Percentiles rank a stretch among this genome's conserved stretches.
Conservation (phyloP, 2,888 invertebrate species). For the Apamea epomidion region DNA sequence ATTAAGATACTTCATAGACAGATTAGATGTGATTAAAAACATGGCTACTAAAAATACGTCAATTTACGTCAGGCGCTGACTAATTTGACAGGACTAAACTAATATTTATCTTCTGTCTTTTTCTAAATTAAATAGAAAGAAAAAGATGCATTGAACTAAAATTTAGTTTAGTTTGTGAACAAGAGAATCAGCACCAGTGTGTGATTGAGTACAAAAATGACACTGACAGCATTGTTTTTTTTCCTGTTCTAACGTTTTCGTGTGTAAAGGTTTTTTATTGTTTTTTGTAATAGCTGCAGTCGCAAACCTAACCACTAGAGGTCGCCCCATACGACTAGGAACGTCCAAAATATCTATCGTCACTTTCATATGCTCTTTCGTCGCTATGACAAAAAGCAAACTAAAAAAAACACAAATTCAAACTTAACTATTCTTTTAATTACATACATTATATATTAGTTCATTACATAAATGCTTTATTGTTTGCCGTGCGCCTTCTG, state of each 20-base stretch:
- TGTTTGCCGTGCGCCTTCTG: slow-evolving; percentile 92
- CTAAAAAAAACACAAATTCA: slow-evolving; percentile 50
- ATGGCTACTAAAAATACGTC: too few species aligned
- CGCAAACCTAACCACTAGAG: neutral
- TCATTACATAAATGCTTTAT: slow-evolving; percentile 64
- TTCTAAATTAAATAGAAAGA: too few species aligned
- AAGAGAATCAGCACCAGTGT: too few species aligned
- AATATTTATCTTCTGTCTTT: too few species aligned
- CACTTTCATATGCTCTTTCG: neutral
- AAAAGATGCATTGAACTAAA: too few species aligned
- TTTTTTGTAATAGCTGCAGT: neutral
- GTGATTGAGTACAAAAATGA: slow-evolving; percentile 18
- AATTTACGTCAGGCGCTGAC: too few species aligned
- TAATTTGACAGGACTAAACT: too few species aligned
- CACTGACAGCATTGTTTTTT: slow-evolving; percentile 16
- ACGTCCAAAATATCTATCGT: neutral
- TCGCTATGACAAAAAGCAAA: neutral
- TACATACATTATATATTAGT: slow-evolving; percentile 46
- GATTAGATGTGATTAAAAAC: too few species aligned
- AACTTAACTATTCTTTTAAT: slow-evolving; percentile 77
- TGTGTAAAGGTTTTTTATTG: slow-evolving; percentile 2
- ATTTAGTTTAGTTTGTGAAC: too few species aligned
- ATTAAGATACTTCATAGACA: too few species aligned
- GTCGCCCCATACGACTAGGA: neutral
- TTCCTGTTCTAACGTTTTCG: neutral